Conservation (phyloP, 2,113 vertebrate species). For the Cololabis saira region DNA sequence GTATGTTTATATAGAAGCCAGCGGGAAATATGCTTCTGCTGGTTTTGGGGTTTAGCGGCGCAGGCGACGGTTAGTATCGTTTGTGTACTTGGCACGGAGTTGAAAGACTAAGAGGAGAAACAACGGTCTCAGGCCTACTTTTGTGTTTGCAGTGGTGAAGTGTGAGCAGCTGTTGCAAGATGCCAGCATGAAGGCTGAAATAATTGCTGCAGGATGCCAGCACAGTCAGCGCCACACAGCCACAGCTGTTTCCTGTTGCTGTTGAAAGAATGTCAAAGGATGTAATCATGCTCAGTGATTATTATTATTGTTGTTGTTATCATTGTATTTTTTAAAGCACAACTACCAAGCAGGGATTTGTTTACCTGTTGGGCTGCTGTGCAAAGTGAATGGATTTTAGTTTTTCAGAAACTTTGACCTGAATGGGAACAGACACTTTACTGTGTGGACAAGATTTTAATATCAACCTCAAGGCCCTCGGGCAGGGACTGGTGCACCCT, state of each 20-base stretch:
- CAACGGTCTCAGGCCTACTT: slow-evolving; percentile 15
- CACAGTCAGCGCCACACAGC: slow-evolving; percentile 32
- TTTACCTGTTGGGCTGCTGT: slow-evolving; percentile 38
- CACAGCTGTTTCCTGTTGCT: slow-evolving; percentile 70
- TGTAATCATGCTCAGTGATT: slow-evolving; percentile 21
- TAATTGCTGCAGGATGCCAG: slow-evolving; percentile 66
- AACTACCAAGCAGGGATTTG: slow-evolving; percentile 14
- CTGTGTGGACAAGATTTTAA: too few species aligned
- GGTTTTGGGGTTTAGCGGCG: slow-evolving; percentile 48
- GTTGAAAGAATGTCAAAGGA: slow-evolving; percentile 57
- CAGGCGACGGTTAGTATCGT: slow-evolving; percentile 48
- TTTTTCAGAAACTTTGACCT: slow-evolving; percentile 2
- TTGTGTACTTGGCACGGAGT: slow-evolving; percentile 58
- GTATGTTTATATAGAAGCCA: slow-evolving; percentile 43
- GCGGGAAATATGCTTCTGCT: slow-evolving; percentile 47
- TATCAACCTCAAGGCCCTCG: not conserved
- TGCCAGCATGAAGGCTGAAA: slow-evolving; percentile 63
- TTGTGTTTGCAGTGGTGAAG: slow-evolving; percentile 61
- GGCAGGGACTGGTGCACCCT: slow-evolving; percentile 24
- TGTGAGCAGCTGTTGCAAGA: slow-evolving; percentile 74
- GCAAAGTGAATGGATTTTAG: slow-evolving; percentile 44
- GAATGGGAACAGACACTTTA: too few species aligned
- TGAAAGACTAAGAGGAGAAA: slow-evolving; percentile 52
- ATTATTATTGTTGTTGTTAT: slow-evolving; percentile 4
- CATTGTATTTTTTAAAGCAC: slow-evolving; percentile 7